phyloP scores from a whole-genome alignment of 2,113 vertebrate genomes.

The Shinisaurus crocodilurus region DNA sequence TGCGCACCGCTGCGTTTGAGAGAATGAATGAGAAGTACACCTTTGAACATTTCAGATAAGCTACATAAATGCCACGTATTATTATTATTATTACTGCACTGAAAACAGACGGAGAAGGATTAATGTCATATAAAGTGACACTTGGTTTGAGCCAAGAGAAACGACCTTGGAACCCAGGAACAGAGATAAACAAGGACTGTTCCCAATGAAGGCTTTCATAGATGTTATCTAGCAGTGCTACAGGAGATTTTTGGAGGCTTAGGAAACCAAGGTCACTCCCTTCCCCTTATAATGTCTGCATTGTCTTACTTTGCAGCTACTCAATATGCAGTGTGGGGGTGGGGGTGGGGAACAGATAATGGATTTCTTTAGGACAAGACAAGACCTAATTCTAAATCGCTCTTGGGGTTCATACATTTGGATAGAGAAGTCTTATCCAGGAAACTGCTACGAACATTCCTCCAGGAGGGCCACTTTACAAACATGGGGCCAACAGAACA shows the following conservation, averaged over 20 bases:
- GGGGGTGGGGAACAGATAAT: too few species aligned
- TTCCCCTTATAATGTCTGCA: background rate
- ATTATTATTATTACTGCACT: slow-evolving; percentile 23
- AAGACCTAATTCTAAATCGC: too few species aligned
- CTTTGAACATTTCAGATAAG: background rate
- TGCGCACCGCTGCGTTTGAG: background rate
- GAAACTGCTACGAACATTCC: background rate
- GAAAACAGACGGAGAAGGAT: slow-evolving; percentile 44
- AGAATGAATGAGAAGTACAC: background rate
- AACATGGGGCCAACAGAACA: background rate
- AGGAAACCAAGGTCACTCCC: background rate
- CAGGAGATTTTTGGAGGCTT: slow-evolving; percentile 9
- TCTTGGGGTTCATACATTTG: background rate
- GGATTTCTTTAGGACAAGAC: background rate
- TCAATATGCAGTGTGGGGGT: background rate
- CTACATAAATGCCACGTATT: background rate
- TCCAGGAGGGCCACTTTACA: background rate
- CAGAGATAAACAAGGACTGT: background rate
- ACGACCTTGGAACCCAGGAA: background rate
- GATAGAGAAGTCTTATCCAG: background rate
- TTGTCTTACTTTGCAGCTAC: background rate
- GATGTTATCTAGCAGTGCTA: slow-evolving; percentile 41
- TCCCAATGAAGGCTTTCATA: slow-evolving; percentile 41
- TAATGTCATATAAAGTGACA: slow-evolving; percentile 25
- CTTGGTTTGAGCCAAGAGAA: slow-evolving; percentile 22